Evolutionary conservation across 2,113 vertebrate species (phyloP).

Genomic region (Echinops telfairi): DNA sequence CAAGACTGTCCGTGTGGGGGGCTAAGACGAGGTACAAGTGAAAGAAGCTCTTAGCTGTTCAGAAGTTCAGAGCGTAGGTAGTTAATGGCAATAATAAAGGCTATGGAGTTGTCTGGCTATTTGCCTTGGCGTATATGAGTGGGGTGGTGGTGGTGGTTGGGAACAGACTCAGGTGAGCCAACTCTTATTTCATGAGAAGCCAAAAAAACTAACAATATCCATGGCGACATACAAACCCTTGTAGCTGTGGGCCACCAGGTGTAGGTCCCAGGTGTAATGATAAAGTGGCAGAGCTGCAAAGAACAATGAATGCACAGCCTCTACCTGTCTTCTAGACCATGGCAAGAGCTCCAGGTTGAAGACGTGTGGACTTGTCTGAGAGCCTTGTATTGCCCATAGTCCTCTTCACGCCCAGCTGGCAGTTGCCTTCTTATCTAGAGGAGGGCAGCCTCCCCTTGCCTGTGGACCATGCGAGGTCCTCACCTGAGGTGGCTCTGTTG

Average conservation of each 20-base stretch:
- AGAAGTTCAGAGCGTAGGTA: background rate
- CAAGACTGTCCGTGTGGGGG: background rate
- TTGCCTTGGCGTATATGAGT: background rate
- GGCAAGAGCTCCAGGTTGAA: background rate
- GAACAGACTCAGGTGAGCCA: background rate
- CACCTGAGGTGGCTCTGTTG: too few species aligned
- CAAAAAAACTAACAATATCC: background rate
- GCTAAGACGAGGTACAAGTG: background rate
- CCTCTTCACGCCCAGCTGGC: background rate
- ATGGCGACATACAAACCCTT: background rate
- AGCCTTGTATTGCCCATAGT: background rate
- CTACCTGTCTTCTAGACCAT: background rate
- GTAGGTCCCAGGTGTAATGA: background rate
- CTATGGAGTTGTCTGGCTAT: background rate
- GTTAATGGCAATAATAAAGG: background rate
- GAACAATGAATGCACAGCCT: background rate
- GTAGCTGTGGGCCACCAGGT: too few species aligned
- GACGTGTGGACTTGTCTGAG: background rate
- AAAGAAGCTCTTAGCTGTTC: background rate
- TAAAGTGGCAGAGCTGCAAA: background rate
- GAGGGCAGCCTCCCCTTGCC: too few species aligned
- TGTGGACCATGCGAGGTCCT: background rate
- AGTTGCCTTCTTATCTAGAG: background rate
- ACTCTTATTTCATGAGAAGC: constrained; percentile 6
- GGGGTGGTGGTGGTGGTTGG: background rate